Evolutionary conservation across 2,797 vertebrate species (phyloP).

Genomic region (Ctenopoma multispine): DNA sequence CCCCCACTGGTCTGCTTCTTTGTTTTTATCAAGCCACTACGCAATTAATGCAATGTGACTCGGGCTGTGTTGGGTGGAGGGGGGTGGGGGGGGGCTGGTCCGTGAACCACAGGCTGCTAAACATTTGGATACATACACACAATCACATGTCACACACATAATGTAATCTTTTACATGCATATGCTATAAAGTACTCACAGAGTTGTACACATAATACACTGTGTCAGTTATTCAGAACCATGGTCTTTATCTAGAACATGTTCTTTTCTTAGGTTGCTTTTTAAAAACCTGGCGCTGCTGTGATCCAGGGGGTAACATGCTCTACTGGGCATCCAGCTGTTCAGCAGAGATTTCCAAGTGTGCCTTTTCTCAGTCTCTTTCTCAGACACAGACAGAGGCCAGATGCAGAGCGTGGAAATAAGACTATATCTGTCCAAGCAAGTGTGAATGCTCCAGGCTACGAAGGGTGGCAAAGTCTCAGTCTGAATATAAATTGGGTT

Average conservation of each 20-base stretch:
- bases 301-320: constrained; percentile 46
- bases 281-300: neutral
- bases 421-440: constrained; percentile 74
- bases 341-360: constrained; percentile 55
- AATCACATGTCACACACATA: constrained; percentile 27
- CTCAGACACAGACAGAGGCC: constrained; percentile 60
- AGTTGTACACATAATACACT: neutral
- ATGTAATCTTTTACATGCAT: constrained; percentile 6
- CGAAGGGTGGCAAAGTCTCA: constrained; percentile 52
- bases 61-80: constrained; percentile 53
- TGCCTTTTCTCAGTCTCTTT: constrained; percentile 42
- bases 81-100: constrained; percentile 39
- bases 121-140: constrained; percentile 37
- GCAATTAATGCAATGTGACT: constrained; percentile 84
- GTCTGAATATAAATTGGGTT: constrained; percentile 77
- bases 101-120: constrained; percentile 37
- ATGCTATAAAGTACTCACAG: neutral
- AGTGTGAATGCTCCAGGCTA: constrained; percentile 71
- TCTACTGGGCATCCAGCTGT: constrained; percentile 64
- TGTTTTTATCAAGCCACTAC: constrained; percentile 71
- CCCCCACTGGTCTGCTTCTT: constrained; percentile 66
- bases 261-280: constrained; percentile 42
- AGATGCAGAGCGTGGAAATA: constrained; percentile 52
- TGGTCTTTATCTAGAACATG: neutral
- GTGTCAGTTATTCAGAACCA: neutral